These are phyloP conservation scores for Sinelater perroti DNA, from an alignment of 2,888 invertebrate species.

Conservation along the genomic window DNA sequence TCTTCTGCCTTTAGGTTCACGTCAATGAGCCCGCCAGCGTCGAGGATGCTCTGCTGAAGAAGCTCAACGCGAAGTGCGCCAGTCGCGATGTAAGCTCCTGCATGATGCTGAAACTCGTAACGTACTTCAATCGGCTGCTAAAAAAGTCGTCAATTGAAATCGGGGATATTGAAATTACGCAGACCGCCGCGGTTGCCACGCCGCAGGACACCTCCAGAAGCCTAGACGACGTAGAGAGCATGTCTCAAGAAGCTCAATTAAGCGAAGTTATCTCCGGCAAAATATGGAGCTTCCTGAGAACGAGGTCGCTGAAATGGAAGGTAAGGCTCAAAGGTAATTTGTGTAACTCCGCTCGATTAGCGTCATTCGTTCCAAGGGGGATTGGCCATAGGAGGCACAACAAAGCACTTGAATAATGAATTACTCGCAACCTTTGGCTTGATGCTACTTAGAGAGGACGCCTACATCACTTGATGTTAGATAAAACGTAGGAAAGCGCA, in stretches of 20 bases:
- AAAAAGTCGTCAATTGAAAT: slow-evolving; percentile 82
- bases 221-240: slow-evolving; percentile 55
- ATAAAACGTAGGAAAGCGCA: slow-evolving; percentile 2
- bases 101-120: slow-evolving; percentile 82
- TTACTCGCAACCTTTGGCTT: slow-evolving; percentile 17
- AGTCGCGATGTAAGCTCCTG: slow-evolving; percentile 82
- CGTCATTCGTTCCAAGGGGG: no score
- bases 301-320: slow-evolving; percentile 80
- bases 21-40: slow-evolving; percentile 56
- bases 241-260: slow-evolving; percentile 66
- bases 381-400: no score
- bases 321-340: no score
- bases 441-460: not conserved
- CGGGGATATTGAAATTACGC: slow-evolving; percentile 78
- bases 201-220: slow-evolving; percentile 61
- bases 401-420: slow-evolving; percentile 14
- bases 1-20: slow-evolving; percentile 61
- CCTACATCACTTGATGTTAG: slow-evolving; percentile 4
- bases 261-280: slow-evolving; percentile 76
- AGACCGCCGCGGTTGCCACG: slow-evolving; percentile 64
- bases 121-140: slow-evolving; percentile 80
- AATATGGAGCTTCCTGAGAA: slow-evolving; percentile 77
- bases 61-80: slow-evolving; percentile 80
- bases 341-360: no score
- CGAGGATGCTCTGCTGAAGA: slow-evolving; percentile 78